Base-by-base conservation (phyloP, 2,113 vertebrate genomes). In the Anolis carolinensis region DNA sequence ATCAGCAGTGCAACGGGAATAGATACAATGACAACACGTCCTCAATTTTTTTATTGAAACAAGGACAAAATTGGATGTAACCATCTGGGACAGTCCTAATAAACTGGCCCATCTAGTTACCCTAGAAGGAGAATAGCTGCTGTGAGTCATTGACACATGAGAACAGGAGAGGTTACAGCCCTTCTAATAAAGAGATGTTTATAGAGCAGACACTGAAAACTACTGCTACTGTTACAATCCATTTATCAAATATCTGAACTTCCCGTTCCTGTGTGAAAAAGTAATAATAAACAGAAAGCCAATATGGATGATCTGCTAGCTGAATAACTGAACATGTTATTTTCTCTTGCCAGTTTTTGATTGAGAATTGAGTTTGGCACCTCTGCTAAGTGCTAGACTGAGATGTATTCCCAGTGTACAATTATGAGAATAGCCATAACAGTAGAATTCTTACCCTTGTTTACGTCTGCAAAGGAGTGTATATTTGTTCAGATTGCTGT, bases 41-140 rank as follows among this genome's bases (percentile, higher is more conserved):
- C 92, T 90, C 93, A 86, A 92, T 1, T 63, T 44, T 62, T 74
- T 83, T 87, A 52, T 79, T 86, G 87, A 90, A 92, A 91, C 13
- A 84, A 92, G 90, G 87, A 91, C 90, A 63, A 55, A 67, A n/a
- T 87, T 59, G 84, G 72, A 7, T 86, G 77, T 1, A 89, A 71
- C 83, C 10, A 18, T 74, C 65, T 0, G 0, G 83, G 50, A 91
- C 11, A 63, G n/a, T 74, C 78, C 82, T 86, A 74, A 68, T 71
- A 91, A 93, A 90, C 0, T 2, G 75, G 89, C 87, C 74, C 52
- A 7, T 82, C 74, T 89, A 0, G 84, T 91, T 55, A 83, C n/a
- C 80, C 5, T 63, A 18, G 50, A 9, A 52, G 0, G 0, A 30
- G 30, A 18, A 7, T 71, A n/a, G 73, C 44, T 82, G 30, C 68